A percentile compares a stretch with the other conserved stretches of the same genome.
These are phyloP conservation scores for Peromyscus attwateri DNA, from an alignment of 2,797 vertebrate species.

Conservation along the genomic window DNA sequence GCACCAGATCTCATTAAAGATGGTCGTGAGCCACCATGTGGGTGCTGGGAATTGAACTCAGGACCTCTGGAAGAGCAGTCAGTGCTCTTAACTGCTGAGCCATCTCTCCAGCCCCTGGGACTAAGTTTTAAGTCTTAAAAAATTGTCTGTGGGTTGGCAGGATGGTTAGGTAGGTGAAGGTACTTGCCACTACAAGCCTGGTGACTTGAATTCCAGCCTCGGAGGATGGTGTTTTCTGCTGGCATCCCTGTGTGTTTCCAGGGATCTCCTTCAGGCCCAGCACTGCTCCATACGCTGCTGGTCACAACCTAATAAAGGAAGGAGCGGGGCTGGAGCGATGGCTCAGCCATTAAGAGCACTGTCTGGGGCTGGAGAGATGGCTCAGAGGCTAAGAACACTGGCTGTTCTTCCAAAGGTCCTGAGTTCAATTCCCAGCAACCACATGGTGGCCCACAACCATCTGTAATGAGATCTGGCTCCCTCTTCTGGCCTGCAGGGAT, in stretches of 20 bases:
- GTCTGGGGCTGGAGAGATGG: too few relatives aligned
- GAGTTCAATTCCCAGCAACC: too few relatives aligned
- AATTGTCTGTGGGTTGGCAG: too few relatives aligned
- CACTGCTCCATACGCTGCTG: slow-evolving; percentile 93
- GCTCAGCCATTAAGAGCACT: background rate
- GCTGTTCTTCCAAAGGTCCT: too few relatives aligned
- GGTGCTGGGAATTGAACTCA: too few relatives aligned
- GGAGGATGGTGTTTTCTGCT: background rate
- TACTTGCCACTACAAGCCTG: background rate
- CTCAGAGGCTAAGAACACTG: too few relatives aligned
- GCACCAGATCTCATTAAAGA: background rate
- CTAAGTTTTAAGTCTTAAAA: background rate
- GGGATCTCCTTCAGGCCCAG: slow-evolving; percentile 92
- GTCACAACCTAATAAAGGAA: slow-evolving; percentile 86
- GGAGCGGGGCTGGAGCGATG: background rate
- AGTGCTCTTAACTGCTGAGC: background rate
- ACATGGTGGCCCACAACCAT: too few relatives aligned
- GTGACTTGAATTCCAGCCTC: background rate
- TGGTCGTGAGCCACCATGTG: too few relatives aligned
- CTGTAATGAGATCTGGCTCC: too few relatives aligned
- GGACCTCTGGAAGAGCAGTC: background rate
- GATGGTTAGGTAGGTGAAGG: too few relatives aligned
- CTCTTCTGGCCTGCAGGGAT: too few relatives aligned
- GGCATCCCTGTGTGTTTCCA: slow-evolving; percentile 75
- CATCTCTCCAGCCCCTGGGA: background rate